Percentiles rank a stretch among this genome's conserved stretches.
phyloP scores from a whole-genome alignment of 2,113 vertebrate species.

The Bagarius yarrelli region DNA sequence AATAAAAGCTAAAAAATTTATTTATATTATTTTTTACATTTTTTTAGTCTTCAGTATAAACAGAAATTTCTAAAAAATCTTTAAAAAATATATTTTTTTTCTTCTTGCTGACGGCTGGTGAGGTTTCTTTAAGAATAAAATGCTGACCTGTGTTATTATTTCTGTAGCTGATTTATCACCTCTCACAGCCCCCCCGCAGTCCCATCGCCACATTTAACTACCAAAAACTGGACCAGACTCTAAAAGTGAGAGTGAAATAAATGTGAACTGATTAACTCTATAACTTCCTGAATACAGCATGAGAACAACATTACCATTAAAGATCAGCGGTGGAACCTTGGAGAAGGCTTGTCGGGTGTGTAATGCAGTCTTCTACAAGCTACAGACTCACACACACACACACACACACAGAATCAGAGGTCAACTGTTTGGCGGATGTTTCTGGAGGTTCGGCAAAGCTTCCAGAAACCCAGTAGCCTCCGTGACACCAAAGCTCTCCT shows the following conservation, averaged over 20 bases:
- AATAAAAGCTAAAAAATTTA: no score
- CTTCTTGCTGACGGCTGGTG: background rate
- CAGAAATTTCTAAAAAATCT: no score
- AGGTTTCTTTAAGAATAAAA: background rate
- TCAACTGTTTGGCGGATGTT: conserved; percentile 7
- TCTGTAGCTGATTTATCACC: background rate
- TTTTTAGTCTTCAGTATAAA: no score
- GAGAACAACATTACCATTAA: background rate
- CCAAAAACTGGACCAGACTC: background rate
- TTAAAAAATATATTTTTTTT: no score
- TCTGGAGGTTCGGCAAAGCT: background rate
- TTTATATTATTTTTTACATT: no score
- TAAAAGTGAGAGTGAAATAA: background rate
- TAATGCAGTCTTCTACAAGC: background rate
- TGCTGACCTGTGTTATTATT: conserved; percentile 3
- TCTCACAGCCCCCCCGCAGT: background rate
- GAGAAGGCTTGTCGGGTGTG: conserved; percentile 9
- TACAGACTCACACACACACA: conserved; percentile 26
- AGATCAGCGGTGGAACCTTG: background rate
- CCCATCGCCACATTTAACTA: background rate
- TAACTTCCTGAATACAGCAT: conserved; percentile 10
- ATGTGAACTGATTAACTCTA: background rate
- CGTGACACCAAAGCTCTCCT: conserved; percentile 48
- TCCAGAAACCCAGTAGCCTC: conserved; percentile 42
- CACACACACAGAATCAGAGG: conserved; percentile 9